These are phyloP conservation scores for Drosophila mercatorum DNA, from an alignment of 2,888 invertebrate species.

Conservation along the genomic window DNA sequence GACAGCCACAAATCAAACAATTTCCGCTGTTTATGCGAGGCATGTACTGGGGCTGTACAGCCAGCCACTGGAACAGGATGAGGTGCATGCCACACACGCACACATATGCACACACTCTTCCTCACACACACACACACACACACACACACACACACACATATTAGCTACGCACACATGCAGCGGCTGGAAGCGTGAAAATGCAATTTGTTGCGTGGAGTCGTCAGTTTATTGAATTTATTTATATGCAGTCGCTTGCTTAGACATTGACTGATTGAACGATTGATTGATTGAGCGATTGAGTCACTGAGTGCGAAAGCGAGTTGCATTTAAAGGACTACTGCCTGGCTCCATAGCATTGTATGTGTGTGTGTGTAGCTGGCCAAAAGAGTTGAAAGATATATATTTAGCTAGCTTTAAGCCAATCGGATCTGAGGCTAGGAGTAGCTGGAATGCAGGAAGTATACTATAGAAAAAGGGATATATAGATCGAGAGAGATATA, in stretches of 20 bases:
- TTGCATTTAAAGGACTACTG: constrained; percentile 26
- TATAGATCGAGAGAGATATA: no score
- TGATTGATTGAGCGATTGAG: constrained; percentile 57
- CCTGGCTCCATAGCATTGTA: neutral
- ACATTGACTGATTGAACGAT: constrained; percentile 65
- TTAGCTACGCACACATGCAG: neutral
- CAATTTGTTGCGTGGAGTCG: constrained; percentile 63
- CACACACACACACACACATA: neutral
- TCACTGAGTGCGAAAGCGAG: constrained; percentile 29
- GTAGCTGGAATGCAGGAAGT: no score
- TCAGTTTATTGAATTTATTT: constrained; percentile 76
- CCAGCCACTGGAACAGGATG: constrained; percentile 7
- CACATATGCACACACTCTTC: neutral
- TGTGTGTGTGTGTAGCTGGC: neutral
- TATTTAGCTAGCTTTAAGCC: neutral
- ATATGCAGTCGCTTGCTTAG: constrained; percentile 62
- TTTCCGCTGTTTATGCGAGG: constrained; percentile 43
- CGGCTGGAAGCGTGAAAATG: constrained; percentile 44
- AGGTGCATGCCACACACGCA: neutral
- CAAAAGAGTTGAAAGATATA: neutral
- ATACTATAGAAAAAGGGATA: no score
- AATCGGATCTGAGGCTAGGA: no score
- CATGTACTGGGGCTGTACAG: neutral
- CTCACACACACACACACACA: neutral
- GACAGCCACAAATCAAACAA: constrained; percentile 64